A percentile compares a stretch with the other conserved stretches of the same genome.
Evolutionary conservation across 2,888 invertebrate genomes (phyloP).

Genomic region (Frankliniella fusca): DNA sequence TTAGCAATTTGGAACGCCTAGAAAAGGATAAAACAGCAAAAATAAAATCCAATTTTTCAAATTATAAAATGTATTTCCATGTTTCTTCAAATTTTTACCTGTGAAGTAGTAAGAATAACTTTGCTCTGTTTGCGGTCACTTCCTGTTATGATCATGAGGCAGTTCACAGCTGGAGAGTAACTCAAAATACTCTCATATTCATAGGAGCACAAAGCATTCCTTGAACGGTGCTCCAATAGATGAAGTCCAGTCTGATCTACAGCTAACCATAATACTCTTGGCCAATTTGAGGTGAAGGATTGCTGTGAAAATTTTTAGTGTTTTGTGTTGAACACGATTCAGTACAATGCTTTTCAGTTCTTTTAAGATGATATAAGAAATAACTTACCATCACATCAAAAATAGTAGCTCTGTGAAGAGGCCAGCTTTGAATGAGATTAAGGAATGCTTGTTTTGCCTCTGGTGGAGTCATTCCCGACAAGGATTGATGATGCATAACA

Average conservation of each 20-base stretch:
- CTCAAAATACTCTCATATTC: constrained; percentile 85
- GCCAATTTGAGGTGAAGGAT: constrained; percentile 95
- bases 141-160: constrained; percentile 88
- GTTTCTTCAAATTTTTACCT: constrained; percentile 50
- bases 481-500: constrained; percentile 83
- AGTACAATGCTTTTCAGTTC: background rate
- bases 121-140: constrained; percentile 88
- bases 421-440: constrained; percentile 90
- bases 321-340: background rate
- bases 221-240: constrained; percentile 79
- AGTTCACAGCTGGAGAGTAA: constrained; percentile 87
- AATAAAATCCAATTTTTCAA: background rate
- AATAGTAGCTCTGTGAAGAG: constrained; percentile 85
- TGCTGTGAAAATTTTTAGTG: constrained; percentile 56
- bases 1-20: constrained; percentile 92
- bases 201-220: constrained; percentile 85
- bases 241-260: constrained; percentile 90
- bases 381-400: constrained; percentile 84
- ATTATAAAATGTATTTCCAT: constrained; percentile 11
- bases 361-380: background rate
- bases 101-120: constrained; percentile 87
- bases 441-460: constrained; percentile 90
- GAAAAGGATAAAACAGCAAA: constrained; percentile 37
- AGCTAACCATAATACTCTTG: constrained; percentile 85
- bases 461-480: constrained; percentile 78